These are phyloP conservation scores for Bedellia somnulentella DNA, from an alignment of 2,888 invertebrate species.

Conservation along the genomic window DNA sequence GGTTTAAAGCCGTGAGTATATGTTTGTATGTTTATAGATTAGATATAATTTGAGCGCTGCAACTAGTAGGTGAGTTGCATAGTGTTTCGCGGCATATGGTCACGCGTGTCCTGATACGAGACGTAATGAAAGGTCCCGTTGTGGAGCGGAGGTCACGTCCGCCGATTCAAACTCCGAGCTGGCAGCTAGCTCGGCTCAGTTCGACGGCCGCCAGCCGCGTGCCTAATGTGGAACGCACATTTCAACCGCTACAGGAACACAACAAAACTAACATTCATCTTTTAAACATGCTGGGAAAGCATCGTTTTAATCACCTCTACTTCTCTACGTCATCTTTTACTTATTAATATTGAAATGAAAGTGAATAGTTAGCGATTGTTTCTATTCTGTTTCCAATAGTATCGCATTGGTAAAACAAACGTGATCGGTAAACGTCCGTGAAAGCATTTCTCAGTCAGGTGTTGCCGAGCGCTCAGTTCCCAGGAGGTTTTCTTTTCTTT, in stretches of 20 bases:
- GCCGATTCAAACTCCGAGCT: slow-evolving; percentile 19
- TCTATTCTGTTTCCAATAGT: slow-evolving; percentile 11
- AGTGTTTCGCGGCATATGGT: no score
- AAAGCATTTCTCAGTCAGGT: slow-evolving; percentile 7
- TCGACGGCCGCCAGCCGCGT: slow-evolving; percentile 29
- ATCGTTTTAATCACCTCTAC: not conserved
- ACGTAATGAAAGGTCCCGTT: slow-evolving; percentile 35
- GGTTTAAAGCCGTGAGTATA: no score
- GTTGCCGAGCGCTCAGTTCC: slow-evolving; percentile 14
- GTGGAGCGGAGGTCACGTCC: slow-evolving; percentile 42
- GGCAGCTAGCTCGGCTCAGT: no score
- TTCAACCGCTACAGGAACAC: not conserved
- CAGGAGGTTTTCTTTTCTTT: slow-evolving; percentile 16
- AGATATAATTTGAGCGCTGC: no score
- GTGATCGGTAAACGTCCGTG: slow-evolving; percentile 4
- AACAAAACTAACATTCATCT: no score
- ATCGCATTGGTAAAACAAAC: slow-evolving; percentile 1
- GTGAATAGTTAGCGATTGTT: slow-evolving; percentile 12
- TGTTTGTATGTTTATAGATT: no score
- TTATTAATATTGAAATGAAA: slow-evolving; percentile 37
- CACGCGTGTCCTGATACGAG: slow-evolving; percentile 17
- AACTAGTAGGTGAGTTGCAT: no score
- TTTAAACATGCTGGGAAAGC: no score
- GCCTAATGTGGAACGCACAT: not conserved
- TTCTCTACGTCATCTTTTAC: no score